Conservation (phyloP, 2,797 vertebrate species). For the Eleutherodactylus coqui region DNA sequence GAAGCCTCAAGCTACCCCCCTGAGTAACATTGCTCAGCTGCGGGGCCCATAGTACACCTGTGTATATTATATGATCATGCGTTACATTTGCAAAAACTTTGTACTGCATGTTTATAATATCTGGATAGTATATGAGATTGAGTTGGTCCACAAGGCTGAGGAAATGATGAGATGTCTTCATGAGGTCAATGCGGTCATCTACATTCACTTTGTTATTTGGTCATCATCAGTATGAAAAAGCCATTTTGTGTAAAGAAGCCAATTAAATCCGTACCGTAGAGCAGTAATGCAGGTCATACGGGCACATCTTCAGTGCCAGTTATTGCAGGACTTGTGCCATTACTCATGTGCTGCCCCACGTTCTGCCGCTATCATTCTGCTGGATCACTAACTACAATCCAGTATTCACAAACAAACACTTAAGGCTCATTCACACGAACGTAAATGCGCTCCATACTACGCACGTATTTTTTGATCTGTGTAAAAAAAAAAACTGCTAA, state of each 20-base stretch:
- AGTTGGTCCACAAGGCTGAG: neutral
- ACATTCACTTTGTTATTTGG: constrained; percentile 10
- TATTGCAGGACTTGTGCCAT: constrained; percentile 18
- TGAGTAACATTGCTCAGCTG: too few relatives aligned
- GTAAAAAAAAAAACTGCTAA: too few relatives aligned
- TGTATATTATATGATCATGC: neutral
- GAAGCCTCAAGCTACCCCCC: neutral
- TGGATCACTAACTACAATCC: constrained; percentile 23
- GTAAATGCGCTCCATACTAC: too few relatives aligned
- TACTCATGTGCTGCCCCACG: constrained; percentile 11
- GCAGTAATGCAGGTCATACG: constrained; percentile 2
- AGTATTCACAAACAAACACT: constrained; percentile 1
- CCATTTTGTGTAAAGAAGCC: constrained; percentile 14
- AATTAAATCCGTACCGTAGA: neutral
- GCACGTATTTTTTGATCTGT: too few relatives aligned
- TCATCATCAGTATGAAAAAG: constrained; percentile 19
- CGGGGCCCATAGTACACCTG: neutral
- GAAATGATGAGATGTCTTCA: constrained; percentile 15
- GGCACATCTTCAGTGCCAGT: neutral
- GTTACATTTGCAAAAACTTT: neutral
- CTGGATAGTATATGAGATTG: neutral
- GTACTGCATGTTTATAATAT: neutral
- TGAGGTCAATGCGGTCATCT: constrained; percentile 1
- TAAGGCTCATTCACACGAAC: too few relatives aligned
- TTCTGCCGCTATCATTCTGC: neutral